Percentiles rank a stretch among this genome's conserved stretches.
These are phyloP conservation scores for Lytechinus pictus DNA, from an alignment of 35 echinoderm and acorn worm species.

Conservation along the genomic window DNA sequence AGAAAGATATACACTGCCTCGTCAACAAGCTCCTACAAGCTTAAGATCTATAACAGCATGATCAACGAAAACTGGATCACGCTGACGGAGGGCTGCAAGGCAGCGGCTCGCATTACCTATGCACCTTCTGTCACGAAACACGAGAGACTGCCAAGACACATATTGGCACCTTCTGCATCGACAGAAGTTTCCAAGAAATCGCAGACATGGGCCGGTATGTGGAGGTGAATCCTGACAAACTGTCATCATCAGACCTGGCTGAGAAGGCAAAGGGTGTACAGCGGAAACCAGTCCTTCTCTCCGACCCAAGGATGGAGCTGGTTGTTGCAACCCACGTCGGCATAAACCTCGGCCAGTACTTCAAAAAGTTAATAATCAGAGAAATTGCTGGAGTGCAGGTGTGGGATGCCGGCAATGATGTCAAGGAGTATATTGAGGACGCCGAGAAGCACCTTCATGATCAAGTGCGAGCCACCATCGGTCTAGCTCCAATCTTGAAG, in stretches of 20 bases:
- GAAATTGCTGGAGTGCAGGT: slow-evolving; percentile 11
- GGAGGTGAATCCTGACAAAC: neutral
- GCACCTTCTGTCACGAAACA: slow-evolving; percentile 23
- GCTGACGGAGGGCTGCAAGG: slow-evolving; percentile 23
- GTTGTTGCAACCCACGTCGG: slow-evolving; percentile 53
- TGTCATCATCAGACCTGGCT: neutral
- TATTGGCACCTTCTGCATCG: slow-evolving; percentile 20
- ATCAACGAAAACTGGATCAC: slow-evolving; percentile 49
- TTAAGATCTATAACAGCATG: slow-evolving; percentile 43
- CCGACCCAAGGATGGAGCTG: neutral
- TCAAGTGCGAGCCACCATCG: too few species aligned
- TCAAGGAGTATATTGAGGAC: too few species aligned
- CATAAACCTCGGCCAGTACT: slow-evolving; percentile 45
- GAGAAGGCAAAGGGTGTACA: slow-evolving; percentile 18
- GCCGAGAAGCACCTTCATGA: too few species aligned
- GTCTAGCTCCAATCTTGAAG: too few species aligned
- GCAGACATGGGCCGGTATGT: neutral
- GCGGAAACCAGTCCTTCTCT: neutral
- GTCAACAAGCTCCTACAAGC: neutral
- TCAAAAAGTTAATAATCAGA: slow-evolving; percentile 19
- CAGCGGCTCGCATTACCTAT: neutral
- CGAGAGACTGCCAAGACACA: neutral
- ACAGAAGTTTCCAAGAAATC: neutral
- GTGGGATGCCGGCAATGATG: neutral
- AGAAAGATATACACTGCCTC: neutral